phyloP scores from a whole-genome alignment of 2,797 vertebrate species.

The Pseudotriccus pelzelni region DNA sequence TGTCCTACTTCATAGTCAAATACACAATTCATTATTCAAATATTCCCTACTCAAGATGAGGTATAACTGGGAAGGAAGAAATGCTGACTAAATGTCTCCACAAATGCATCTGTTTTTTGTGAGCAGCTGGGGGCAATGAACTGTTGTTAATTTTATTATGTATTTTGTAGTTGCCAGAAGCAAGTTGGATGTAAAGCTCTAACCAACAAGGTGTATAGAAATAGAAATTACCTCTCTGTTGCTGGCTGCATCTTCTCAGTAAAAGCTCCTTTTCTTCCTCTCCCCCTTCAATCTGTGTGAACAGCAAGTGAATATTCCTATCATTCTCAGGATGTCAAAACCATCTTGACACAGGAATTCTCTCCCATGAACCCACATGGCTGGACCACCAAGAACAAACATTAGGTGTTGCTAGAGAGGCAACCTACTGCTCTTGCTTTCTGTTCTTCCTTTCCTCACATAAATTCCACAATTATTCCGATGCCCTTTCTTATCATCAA shows the following conservation, averaged over 20 bases:
- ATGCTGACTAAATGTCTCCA: conserved; percentile 52
- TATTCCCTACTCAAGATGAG: neutral
- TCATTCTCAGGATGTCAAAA: neutral
- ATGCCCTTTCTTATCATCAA: neutral
- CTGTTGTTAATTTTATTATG: conserved; percentile 72
- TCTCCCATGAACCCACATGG: neutral
- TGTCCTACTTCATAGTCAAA: conserved; percentile 13
- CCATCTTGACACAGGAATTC: neutral
- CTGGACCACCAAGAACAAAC: neutral
- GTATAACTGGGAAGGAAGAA: conserved; percentile 21
- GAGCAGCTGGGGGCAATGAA: conserved; percentile 69
- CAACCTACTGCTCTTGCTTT: neutral
- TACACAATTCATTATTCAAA: conserved; percentile 28
- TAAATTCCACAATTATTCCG: neutral
- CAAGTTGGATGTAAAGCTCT: conserved; percentile 1
- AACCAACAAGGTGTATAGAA: conserved; percentile 30
- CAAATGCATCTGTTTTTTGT: conserved; percentile 44
- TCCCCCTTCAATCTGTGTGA: neutral
- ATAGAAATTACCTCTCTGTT: neutral
- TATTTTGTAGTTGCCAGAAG: conserved; percentile 59
- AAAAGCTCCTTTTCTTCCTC: neutral
- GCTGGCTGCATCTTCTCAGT: neutral
- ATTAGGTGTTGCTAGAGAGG: neutral
- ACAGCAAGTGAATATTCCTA: neutral
- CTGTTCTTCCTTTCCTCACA: neutral